These are phyloP conservation scores for Leptocoma aspasia DNA, from an alignment of 2,113 vertebrate genomes.

Conservation along the genomic window DNA sequence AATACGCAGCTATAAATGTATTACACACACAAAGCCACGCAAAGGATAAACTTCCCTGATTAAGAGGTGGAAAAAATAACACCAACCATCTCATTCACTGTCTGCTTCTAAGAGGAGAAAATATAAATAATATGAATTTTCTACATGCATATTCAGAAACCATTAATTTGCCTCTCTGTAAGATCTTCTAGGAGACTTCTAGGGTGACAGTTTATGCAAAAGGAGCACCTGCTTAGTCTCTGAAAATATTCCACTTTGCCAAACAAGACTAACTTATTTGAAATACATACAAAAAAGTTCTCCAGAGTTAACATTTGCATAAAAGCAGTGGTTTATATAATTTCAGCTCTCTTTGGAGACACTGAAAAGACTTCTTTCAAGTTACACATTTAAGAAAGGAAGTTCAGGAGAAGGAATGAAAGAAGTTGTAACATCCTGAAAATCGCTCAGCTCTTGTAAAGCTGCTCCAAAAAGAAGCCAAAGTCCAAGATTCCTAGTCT, in stretches of 20 bases:
- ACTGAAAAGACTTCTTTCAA: neutral
- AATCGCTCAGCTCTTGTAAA: neutral
- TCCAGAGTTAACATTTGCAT: neutral
- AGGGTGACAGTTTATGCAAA: neutral
- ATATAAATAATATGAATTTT: neutral
- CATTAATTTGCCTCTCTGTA: neutral
- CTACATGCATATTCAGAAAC: neutral
- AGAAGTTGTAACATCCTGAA: neutral
- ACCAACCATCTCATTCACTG: neutral
- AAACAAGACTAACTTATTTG: neutral
- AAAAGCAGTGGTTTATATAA: neutral
- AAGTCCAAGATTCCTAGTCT: neutral
- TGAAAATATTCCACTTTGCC: neutral
- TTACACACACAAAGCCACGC: neutral
- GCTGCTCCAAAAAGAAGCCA: neutral
- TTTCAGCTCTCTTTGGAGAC: neutral
- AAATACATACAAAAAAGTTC: neutral
- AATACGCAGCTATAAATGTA: neutral
- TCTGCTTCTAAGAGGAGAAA: neutral
- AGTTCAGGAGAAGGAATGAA: neutral
- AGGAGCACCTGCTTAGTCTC: neutral
- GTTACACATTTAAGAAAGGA: neutral
- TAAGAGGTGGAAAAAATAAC: neutral
- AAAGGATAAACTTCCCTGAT: neutral
- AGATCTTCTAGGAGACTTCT: neutral